Conservation (phyloP, 2,797 vertebrate genomes). For the Sitta carolinensis region DNA sequence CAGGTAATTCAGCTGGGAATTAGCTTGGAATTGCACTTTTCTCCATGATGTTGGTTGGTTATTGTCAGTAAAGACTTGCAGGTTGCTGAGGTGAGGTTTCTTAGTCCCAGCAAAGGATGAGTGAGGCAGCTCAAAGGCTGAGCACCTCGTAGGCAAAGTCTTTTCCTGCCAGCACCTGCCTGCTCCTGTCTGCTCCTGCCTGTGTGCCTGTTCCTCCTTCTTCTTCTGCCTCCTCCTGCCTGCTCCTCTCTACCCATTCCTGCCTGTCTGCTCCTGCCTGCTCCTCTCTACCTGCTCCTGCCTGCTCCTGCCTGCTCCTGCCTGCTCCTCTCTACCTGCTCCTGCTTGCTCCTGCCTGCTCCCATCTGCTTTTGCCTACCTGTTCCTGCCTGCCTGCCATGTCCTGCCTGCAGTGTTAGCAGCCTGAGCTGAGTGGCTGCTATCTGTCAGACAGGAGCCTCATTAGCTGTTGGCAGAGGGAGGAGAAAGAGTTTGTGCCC, state of each 20-base stretch:
- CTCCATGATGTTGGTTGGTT: neutral
- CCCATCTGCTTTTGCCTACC: neutral
- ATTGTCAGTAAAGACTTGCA: neutral
- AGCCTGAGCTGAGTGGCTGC: neutral
- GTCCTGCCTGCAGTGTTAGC: neutral
- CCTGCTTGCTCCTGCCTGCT: neutral
- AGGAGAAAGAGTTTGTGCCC: neutral
- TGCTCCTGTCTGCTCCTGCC: neutral
- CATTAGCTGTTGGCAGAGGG: neutral
- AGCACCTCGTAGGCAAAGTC: neutral
- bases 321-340: neutral
- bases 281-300: neutral
- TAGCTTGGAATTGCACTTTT: neutral
- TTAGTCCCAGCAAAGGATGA: neutral
- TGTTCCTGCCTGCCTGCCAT: neutral
- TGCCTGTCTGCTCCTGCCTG: neutral
- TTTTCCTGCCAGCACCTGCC: neutral
- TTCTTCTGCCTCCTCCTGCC: neutral
- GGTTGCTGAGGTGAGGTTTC: neutral
- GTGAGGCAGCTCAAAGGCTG: fast-evolving
- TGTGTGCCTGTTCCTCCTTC: neutral
- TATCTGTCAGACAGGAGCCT: neutral
- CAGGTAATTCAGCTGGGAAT: neutral
- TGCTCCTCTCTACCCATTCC: neutral
- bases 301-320: neutral